A percentile compares a stretch with the other conserved stretches of the same genome.
These are phyloP conservation scores for Yponomeuta cagnagella DNA, from an alignment of 2,888 invertebrate species.

Conservation along the genomic window DNA sequence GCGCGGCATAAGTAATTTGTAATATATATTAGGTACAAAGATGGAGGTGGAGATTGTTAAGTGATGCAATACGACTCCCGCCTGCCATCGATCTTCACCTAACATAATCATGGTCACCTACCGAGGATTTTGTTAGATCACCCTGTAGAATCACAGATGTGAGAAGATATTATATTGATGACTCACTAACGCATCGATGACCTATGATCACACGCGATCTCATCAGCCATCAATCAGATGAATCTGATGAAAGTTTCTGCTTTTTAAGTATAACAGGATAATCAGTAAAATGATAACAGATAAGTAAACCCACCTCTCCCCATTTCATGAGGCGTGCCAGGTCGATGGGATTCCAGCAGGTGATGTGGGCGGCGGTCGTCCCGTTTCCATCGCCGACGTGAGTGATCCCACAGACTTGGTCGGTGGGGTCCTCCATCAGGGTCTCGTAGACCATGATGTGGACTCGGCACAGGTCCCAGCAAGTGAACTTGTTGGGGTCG, in stretches of 20 bases:
- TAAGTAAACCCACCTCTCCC: conserved; percentile 77
- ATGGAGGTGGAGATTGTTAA: neutral
- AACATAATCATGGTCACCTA: neutral
- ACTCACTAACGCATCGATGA: too few species aligned
- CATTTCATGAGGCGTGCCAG: conserved; percentile 82
- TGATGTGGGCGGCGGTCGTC: conserved; percentile 78
- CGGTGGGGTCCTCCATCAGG: conserved; percentile 83
- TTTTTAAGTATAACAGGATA: too few species aligned
- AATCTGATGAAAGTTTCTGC: too few species aligned
- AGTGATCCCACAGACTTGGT: conserved; percentile 84
- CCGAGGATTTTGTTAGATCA: too few species aligned
- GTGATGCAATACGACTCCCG: neutral
- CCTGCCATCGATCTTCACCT: neutral
- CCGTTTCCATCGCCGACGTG: conserved; percentile 83
- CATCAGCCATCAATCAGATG: too few species aligned
- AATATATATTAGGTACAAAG: neutral
- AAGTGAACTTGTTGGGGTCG: conserved; percentile 79
- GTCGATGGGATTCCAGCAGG: conserved; percentile 84
- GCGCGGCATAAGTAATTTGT: neutral
- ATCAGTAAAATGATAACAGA: too few species aligned
- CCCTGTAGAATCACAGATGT: too few species aligned
- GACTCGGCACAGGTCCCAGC: conserved; percentile 82
- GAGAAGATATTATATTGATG: too few species aligned
- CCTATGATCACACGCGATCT: too few species aligned
- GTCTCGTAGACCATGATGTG: conserved; percentile 85